phyloP scores from a whole-genome alignment of 2,113 vertebrate genomes.

The Neolamprologus devosi region DNA sequence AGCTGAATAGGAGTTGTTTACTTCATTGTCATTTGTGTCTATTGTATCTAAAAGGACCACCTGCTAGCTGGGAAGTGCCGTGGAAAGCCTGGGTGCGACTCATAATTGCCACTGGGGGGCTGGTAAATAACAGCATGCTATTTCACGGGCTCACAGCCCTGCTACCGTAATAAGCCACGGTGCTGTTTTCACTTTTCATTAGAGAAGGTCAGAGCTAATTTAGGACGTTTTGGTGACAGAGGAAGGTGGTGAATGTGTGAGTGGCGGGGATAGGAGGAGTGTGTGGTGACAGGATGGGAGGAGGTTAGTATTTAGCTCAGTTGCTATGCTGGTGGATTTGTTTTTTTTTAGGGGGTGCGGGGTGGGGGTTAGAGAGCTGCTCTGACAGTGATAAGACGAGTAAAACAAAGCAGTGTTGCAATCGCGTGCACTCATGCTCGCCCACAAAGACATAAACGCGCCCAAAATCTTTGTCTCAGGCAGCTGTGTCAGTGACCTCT shows the following conservation, averaged over 20 bases:
- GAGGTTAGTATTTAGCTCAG: neutral
- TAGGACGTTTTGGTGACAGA: conserved; percentile 24
- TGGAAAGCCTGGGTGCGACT: conserved; percentile 16
- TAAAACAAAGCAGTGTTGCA: neutral
- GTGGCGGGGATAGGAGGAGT: neutral
- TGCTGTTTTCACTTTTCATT: conserved; percentile 47
- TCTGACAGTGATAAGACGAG: neutral
- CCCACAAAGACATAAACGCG: neutral
- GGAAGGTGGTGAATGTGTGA: conserved; percentile 2
- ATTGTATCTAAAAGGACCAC: conserved; percentile 56
- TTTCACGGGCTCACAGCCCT: conserved; percentile 20
- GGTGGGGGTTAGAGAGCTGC: neutral
- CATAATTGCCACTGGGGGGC: conserved; percentile 51
- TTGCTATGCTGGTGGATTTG: neutral
- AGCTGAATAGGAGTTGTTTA: conserved; percentile 24
- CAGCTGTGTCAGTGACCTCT: neutral
- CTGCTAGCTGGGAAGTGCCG: conserved; percentile 23
- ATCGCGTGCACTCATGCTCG: neutral
- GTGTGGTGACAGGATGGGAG: neutral
- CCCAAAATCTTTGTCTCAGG: neutral
- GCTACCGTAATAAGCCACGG: conserved; percentile 4
- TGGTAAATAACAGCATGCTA: conserved; percentile 51
- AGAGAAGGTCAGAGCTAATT: conserved; percentile 65
- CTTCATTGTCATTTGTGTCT: conserved; percentile 43
- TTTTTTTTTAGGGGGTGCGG: neutral